Base-by-base conservation (phyloP, 1,140 invertebrate genomes). In the Vollenhovia emeryi region DNA sequence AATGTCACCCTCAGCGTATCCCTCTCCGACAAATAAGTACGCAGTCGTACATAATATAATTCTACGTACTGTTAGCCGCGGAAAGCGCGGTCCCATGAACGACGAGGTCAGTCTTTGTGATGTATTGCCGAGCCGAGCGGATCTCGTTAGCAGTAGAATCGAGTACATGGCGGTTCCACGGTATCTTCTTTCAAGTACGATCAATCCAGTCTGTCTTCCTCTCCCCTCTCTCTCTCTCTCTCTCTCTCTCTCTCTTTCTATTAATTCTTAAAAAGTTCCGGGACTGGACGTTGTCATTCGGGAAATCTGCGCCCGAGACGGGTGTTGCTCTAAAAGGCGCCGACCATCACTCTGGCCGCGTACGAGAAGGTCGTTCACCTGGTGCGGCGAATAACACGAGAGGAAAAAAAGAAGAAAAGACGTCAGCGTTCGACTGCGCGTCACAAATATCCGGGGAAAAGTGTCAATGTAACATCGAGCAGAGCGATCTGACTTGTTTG, bases 121-220 rank as follows among this genome's bases (percentile, higher is more conserved):
- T 43, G 40, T 82, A 27, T 74, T 75, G 27, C 86, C 86, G 71
- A 91, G 33, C 27, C 66, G 86, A 43, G 40, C 69, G 57, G 85
- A 88, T 55, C 84, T 91, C 59, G 64, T 59, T 55, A 87, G 55
- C 18, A 88, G 40, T 43, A 92, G 59, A n/a, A 69, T 75, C 62
- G 85, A 80, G 66, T 91, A 92, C 92, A 92, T 92, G 62, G 55
- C 83, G 68, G 69, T 66, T 27, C 83, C 84, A 15, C 55, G 82
- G 21, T 27, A 69, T 87, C 11, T 59, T 76, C 40, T 9, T n/a
- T 27, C 27, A 40, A 36, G 11, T 52, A 60, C 55, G 27, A 60
- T 73, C 60, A 60, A 60, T 76, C 2, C 36, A 33, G 43, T 15
- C 59, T 21, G 21, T 9, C 45, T 40, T 1, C 18, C 33, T n/a